Evolutionary conservation across 2,888 invertebrate genomes (phyloP).

Genomic region (Lampropteryx suffumata): DNA sequence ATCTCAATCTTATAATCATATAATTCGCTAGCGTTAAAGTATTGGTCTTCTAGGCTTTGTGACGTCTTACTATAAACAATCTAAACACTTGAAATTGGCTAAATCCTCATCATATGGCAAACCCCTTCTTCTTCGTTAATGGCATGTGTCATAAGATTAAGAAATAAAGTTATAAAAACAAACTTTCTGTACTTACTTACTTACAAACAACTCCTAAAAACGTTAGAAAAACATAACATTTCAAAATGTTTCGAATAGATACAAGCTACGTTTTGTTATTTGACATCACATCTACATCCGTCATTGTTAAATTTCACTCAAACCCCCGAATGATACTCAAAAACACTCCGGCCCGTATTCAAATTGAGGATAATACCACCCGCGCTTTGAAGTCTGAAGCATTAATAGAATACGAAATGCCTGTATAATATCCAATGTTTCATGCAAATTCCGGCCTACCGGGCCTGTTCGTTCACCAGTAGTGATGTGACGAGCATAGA

Average conservation of each 20-base stretch:
- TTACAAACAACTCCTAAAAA: too few species aligned
- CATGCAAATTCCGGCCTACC: slow-evolving; percentile 50
- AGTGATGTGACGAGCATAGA: slow-evolving; percentile 23
- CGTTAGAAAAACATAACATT: too few species aligned
- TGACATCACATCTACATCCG: slow-evolving; percentile 5
- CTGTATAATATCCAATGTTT: slow-evolving; percentile 44
- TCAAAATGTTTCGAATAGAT: background rate
- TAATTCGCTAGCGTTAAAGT: too few species aligned
- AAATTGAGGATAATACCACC: slow-evolving; percentile 30
- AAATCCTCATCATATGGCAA: too few species aligned
- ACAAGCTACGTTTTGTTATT: background rate
- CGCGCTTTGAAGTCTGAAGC: slow-evolving; percentile 39
- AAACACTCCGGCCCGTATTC: slow-evolving; percentile 26
- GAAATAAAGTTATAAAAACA: too few species aligned
- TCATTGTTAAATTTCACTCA: slow-evolving; percentile 18
- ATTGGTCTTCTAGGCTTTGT: too few species aligned
- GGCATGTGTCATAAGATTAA: too few species aligned
- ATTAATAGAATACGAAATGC: slow-evolving; percentile 55
- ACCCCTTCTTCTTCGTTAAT: too few species aligned
- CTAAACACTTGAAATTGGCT: too few species aligned
- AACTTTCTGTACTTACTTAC: too few species aligned
- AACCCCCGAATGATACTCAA: slow-evolving; percentile 15
- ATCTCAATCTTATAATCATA: too few species aligned
- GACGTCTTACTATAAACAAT: too few species aligned
- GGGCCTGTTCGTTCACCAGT: slow-evolving; percentile 21